Base-by-base conservation (phyloP, 2,888 invertebrate genomes). In the Eupithecia exiguata region DNA sequence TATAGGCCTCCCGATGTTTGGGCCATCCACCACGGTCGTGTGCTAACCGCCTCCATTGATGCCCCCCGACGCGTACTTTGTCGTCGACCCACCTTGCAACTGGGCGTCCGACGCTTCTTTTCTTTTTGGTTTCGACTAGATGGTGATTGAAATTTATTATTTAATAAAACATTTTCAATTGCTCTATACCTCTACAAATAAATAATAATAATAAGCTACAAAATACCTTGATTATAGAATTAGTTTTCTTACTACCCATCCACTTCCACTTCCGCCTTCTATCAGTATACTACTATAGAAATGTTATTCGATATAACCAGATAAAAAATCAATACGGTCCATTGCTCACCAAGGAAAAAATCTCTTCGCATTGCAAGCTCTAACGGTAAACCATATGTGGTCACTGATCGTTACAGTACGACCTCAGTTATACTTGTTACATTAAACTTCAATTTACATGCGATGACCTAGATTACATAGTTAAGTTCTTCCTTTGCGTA, bases 381-480 rank as follows among this genome's bases (percentile, higher is more conserved):
- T 77, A 80, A 77, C 77, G 78, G 80, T 77, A 35, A 25, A 14
- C 70, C 77, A 77, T 76, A 73, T 80, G 78, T 78, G 77, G 76
- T 74, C 80, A 75, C 73, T 77, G 78, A 72, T 79, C 74, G 79
- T 71, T 77, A 77, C 74, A 77, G 79, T 79, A 70, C 74, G 75
- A 72, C 77, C 77, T 66, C 77, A 75, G 79, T 77, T 80, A 80
- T 76, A 66, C 38, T 71, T 70, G 77, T 76, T 77, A 76, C 68
- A 78, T 71, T 77, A 53, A 74, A 78, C 66, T 63, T 74, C 67
- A 71, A 58, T 63, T 72, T 63, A 68, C 78, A 79, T 77, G 79
- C 78, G 71, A 77, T 75, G 77, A 74, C 77, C 76, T 74, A 77
- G 53, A 72, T 77, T 63, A n/a, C n/a, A n/a, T n/a, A 25, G 61